These are phyloP conservation scores for Ephestia elutella DNA, from an alignment of 1,140 invertebrate genomes.

Conservation along the genomic window DNA sequence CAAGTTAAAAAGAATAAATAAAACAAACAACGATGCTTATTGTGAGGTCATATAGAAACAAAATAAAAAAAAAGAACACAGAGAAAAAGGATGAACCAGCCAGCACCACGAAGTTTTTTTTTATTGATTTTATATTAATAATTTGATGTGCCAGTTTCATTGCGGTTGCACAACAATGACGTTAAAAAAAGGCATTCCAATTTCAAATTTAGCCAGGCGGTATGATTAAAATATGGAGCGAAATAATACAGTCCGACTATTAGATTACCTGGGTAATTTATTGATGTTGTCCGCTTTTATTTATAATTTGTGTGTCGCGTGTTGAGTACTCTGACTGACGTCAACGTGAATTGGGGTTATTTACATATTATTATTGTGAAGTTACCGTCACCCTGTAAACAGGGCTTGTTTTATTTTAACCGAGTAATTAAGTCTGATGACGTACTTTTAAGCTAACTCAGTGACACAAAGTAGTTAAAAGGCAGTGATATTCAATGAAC, in stretches of 20 bases:
- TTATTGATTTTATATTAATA: not conserved
- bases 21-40: no score
- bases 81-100: no score
- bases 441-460: no score
- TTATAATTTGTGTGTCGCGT: constrained; percentile 1
- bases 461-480: no score
- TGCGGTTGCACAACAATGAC: no score
- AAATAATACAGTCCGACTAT: not conserved
- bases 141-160: no score
- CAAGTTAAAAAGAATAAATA: not conserved
- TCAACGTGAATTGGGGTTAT: not conserved
- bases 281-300: not conserved
- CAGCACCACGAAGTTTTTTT: no score
- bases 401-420: not conserved
- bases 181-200: no score
- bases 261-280: not conserved
- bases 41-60: no score
- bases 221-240: not conserved
- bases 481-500: no score
- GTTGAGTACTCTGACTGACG: not conserved
- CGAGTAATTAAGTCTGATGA: not conserved
- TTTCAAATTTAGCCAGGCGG: no score
- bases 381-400: not conserved
- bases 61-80: no score
- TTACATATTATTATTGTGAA: not conserved